Conservation (phyloP, 2,888 invertebrate species). For the Plebejus argus region DNA sequence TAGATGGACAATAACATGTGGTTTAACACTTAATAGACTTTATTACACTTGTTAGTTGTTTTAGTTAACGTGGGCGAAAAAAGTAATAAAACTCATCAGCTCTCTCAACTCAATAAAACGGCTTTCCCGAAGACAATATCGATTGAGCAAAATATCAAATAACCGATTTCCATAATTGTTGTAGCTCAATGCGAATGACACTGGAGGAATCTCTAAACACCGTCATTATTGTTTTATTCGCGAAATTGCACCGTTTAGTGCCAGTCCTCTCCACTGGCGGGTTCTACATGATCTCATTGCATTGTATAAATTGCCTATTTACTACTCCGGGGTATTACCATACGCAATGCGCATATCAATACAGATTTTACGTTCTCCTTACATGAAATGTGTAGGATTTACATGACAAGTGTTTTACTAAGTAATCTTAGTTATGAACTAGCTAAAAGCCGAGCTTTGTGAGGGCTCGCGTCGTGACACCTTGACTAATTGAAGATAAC, state of each 20-base stretch:
- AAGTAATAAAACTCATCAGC: background rate
- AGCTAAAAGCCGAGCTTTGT: too few species aligned
- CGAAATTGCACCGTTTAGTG: conserved; percentile 60
- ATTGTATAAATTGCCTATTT: conserved; percentile 60
- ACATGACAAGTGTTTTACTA: background rate
- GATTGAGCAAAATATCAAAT: background rate
- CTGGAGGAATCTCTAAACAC: conserved; percentile 47
- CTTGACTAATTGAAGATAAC: too few species aligned
- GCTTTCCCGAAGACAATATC: background rate
- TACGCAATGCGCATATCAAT: conserved; percentile 18
- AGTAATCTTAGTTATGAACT: too few species aligned
- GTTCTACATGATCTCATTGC: conserved; percentile 62
- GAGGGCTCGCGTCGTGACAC: too few species aligned
- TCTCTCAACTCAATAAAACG: background rate
- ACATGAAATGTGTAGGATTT: background rate
- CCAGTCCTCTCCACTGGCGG: conserved; percentile 58
- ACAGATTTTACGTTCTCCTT: conserved; percentile 19
- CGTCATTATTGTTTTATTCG: conserved; percentile 72
- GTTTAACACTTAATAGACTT: background rate
- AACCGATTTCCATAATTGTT: conserved; percentile 24
- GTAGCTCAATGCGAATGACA: conserved; percentile 29
- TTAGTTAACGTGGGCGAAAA: background rate
- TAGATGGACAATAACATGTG: too few species aligned
- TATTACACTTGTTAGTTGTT: background rate
- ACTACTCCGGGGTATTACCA: conserved; percentile 23